Percentiles rank a stretch among this genome's conserved stretches.
Conservation (phyloP, 2,113 vertebrate species). For the Leucopternis melanops region DNA sequence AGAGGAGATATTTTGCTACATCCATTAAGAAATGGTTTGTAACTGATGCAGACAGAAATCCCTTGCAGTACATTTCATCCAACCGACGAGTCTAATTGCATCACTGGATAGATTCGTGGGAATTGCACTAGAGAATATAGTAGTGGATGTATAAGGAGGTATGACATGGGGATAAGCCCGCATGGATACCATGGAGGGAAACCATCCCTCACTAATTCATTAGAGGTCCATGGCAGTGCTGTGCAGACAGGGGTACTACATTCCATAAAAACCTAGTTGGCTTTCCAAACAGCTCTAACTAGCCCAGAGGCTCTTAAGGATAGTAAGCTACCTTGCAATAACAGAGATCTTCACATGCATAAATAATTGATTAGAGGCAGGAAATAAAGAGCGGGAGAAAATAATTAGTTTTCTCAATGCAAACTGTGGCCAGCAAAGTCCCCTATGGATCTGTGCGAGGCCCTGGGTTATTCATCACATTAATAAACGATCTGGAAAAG, state of each 20-base stretch:
- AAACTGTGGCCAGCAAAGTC: background rate
- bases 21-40: background rate
- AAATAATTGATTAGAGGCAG: background rate
- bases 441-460: background rate
- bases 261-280: background rate
- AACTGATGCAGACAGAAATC: background rate
- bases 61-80: background rate
- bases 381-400: background rate
- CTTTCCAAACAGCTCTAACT: background rate
- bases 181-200: background rate
- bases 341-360: background rate
- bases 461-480: background rate
- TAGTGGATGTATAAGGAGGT: background rate
- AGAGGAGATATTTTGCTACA: background rate
- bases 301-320: background rate
- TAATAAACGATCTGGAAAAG: background rate
- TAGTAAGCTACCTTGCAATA: background rate
- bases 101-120: background rate
- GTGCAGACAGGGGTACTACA: background rate
- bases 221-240: background rate
- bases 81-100: fast-evolving
- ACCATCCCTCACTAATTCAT: background rate
- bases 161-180: background rate
- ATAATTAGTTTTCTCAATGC: background rate
- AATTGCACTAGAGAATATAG: background rate